Base-by-base conservation (phyloP, 2,888 invertebrate genomes). In the Phasia obesa region DNA sequence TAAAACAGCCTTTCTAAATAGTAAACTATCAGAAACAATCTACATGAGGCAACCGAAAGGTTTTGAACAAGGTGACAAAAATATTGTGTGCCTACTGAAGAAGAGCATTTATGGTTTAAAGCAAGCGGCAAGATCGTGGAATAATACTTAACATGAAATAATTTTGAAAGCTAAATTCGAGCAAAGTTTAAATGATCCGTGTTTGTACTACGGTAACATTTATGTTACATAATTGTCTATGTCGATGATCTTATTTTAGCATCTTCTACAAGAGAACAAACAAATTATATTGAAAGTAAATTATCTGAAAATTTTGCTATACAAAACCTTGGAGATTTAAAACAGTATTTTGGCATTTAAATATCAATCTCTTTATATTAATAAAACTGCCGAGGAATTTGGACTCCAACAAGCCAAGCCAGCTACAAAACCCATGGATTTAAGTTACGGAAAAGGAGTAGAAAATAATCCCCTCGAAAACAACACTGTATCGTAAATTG, bases 1-100 rank as follows among this genome's bases (percentile, higher is more conserved):
- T n/a, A n/a, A n/a, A n/a, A n/a, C n/a, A n/a, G n/a, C n/a, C n/a
- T n/a, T n/a, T n/a, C n/a, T n/a, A n/a, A n/a, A n/a, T n/a, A n/a
- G n/a, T 70, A 60, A 82, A 38, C 5, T 73, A 0, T 60, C 62
- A 4, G 67, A 77, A 53, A 73, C 62, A n/a, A 83, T 82, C 25
- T 82, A 42, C 31, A 84, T 83, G 84, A 77, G 75, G n/a, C 85
- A 86, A 49, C 80, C 85, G 19, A 76, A 75, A 51, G 81, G 85
- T 23, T 84, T 85, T 25, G 31, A 69, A 64, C n/a, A 51, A 19
- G 73, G 51, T 13, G 49, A 67, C 31, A 42, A 55, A 23, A 69
- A 62, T 23, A 35, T 64, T n/a, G 79, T 81, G 38, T 84, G 80
- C 49, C 19, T 76, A 27, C 51, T 84, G n/a, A 85, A 65, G 64